Base-by-base conservation (phyloP, 53 echinoderm and acorn worm species). In the Echinometra lucunter region DNA sequence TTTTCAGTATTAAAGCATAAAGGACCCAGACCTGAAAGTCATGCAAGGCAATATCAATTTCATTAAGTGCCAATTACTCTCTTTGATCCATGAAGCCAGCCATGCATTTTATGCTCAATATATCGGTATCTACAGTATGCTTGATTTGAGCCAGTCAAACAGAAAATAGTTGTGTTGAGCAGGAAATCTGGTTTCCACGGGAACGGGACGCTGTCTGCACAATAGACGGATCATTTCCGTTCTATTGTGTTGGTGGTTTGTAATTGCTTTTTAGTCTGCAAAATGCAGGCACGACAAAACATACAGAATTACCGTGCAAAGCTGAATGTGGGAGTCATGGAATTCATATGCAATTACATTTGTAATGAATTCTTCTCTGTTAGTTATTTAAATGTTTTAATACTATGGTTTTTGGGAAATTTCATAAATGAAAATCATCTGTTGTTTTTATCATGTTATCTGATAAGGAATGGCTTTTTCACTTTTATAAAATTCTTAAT, bases 131-230 rank as follows among this genome's bases (percentile, higher is more conserved):
- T 35, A n/a, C n/a, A n/a, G n/a, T 78, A 42, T 21, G 78, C 78
- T 42, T 78, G 38, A 40, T 42, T 78, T 38, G 78, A 78, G 78
- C 78, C 38, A 78, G 78, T 42, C 78, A 78, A 78, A 40, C n/a
- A 42, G 38, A 19, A 78, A 78, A 40, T 40, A 78, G 19, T 42
- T 38, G 78, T 42, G 34, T 88, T 49, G 88, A 55, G 88, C 9
- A 28, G 25, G 49, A 57, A 66, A 37, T 90, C 91, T 90, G 91
- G 66, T 90, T 35, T 30, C 91, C 91, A 90, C 27, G 91, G 63
- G 23, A 66, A 90, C 91, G 27, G 66, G 91, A 90, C 66, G 91
- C 91, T 38, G 58, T 66, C 58, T 58, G 91, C 91, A 90, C 91
- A 90, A 90, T 60, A 60, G 66, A 37, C 37, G 42, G 63, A 66